phyloP scores from a whole-genome alignment of 1,140 invertebrate species.

The Meloidogyne exigua region DNA sequence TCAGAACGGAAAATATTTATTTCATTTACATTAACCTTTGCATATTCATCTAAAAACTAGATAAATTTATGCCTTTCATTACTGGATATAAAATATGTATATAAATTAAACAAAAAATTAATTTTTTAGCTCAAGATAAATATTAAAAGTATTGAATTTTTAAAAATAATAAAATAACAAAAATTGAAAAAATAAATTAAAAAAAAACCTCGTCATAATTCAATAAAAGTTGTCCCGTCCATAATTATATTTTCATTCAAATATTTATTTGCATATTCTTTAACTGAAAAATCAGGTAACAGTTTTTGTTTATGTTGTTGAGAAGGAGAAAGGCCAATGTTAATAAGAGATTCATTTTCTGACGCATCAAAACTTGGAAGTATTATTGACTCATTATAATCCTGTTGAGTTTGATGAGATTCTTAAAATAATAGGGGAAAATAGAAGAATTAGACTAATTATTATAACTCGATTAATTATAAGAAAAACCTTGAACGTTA shows the following conservation, averaged over 20 bases:
- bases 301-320: background rate
- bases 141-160: no score
- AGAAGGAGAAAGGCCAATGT: background rate
- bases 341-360: background rate
- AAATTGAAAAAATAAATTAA: background rate
- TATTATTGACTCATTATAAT: background rate
- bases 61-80: no score
- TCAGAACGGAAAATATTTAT: no score
- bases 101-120: no score
- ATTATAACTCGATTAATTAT: no score
- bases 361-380: background rate
- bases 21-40: no score
- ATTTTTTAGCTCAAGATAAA: no score
- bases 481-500: no score
- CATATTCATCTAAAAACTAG: no score
- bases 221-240: background rate
- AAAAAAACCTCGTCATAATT: background rate
- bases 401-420: background rate
- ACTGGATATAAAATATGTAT: no score
- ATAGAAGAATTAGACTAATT: no score
- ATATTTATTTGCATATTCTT: conserved; percentile 1
- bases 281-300: background rate
- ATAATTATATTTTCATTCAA: background rate
- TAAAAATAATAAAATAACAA: background rate
- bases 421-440: background rate